Conservation (phyloP, 2,113 vertebrate genomes). For the Clarias batrachus region DNA sequence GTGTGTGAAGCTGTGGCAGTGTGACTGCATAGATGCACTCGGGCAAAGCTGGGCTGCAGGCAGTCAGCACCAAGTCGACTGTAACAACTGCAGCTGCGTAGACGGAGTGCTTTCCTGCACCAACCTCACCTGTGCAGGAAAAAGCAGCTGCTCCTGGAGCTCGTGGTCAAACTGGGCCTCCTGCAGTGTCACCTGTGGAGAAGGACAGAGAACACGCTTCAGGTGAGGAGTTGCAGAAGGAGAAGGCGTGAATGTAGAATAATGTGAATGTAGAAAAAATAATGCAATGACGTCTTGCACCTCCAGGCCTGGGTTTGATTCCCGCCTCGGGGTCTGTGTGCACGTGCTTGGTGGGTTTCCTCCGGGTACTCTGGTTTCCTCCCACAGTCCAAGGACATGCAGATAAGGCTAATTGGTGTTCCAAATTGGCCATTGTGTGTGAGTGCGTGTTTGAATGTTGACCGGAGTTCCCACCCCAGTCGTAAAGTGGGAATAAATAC, state of each 20-base stretch:
- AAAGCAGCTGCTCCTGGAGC: conserved; percentile 77
- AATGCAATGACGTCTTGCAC: too few relatives aligned
- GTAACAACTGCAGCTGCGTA: conserved; percentile 82
- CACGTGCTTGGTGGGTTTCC: too few relatives aligned
- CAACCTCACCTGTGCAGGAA: conserved; percentile 66
- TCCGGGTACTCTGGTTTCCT: too few relatives aligned
- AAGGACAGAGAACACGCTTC: conserved; percentile 76
- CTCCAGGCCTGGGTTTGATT: too few relatives aligned
- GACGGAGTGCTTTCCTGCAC: conserved; percentile 77
- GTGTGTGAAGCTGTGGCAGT: conserved; percentile 79
- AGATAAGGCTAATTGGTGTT: too few relatives aligned
- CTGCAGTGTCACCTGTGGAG: conserved; percentile 81
- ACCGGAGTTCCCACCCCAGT: too few relatives aligned
- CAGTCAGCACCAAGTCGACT: conserved; percentile 74
- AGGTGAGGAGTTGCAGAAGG: conserved; percentile 62
- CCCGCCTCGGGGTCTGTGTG: too few relatives aligned
- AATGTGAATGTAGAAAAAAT: not conserved
- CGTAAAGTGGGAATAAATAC: too few relatives aligned
- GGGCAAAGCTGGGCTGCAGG: conserved; percentile 81
- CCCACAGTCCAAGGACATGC: too few relatives aligned
- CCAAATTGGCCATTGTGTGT: too few relatives aligned
- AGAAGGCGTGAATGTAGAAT: not conserved
- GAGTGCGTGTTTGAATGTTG: too few relatives aligned
- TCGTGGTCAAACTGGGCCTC: conserved; percentile 83
- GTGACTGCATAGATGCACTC: conserved; percentile 77